These are phyloP conservation scores for Argopecten irradians DNA, from an alignment of 1,140 invertebrate species.

Conservation along the genomic window DNA sequence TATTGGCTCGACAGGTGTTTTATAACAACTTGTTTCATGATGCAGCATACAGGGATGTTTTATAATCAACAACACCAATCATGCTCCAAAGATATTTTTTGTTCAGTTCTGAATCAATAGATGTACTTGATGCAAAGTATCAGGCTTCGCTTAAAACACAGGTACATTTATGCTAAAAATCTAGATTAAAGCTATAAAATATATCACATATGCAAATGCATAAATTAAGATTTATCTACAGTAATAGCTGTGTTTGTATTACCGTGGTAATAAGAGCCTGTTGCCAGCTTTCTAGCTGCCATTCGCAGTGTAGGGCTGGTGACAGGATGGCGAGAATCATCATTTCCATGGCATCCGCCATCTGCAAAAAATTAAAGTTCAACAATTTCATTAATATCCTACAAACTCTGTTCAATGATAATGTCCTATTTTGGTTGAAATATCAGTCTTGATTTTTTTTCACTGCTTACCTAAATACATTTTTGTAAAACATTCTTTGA, in stretches of 20 bases:
- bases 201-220: not conserved
- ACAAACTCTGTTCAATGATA: not conserved
- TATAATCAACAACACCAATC: too few species aligned
- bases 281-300: constrained; percentile 90
- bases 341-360: constrained; percentile 99
- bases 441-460: not conserved
- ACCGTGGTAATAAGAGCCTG: constrained; percentile 87
- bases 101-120: too few species aligned
- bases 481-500: not conserved
- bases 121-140: too few species aligned
- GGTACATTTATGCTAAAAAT: not conserved
- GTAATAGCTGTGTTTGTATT: constrained; percentile 54
- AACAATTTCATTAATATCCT: not conserved
- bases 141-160: not conserved
- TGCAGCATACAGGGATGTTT: too few species aligned
- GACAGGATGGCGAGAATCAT: constrained; percentile 96
- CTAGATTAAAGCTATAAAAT: not conserved
- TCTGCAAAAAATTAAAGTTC: constrained; percentile 81
- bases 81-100: too few species aligned
- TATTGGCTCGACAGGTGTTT: too few species aligned
- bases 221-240: not conserved
- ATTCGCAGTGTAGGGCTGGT: constrained; percentile 94
- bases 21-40: too few species aligned
- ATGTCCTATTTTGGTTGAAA: not conserved
- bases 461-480: not conserved